A percentile compares a stretch with the other conserved stretches of the same genome.
These are phyloP conservation scores for Eretmochelys imbricata DNA, from an alignment of 2,113 vertebrate genomes.

Conservation along the genomic window DNA sequence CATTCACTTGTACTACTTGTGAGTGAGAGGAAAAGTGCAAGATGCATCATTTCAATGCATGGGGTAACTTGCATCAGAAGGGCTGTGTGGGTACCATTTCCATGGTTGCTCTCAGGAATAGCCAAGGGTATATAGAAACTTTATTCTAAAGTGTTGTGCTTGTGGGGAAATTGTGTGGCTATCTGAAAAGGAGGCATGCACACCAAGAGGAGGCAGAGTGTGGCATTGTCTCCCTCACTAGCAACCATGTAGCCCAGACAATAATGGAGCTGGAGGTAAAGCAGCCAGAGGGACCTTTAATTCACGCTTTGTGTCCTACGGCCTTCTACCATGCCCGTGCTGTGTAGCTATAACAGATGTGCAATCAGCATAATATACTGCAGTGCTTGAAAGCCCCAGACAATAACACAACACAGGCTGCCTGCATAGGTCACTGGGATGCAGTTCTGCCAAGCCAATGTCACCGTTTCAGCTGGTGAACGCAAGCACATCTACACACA, in stretches of 20 bases:
- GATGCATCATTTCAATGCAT: not conserved
- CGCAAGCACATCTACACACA: fast-evolving
- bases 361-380: not conserved
- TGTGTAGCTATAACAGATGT: not conserved
- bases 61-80: not conserved
- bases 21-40: not conserved
- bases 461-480: fast-evolving
- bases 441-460: not conserved
- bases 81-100: not conserved
- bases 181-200: not conserved
- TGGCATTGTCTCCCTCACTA: not conserved
- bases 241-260: not conserved
- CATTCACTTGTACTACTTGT: not conserved
- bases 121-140: fast-evolving
- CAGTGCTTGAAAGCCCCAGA: not conserved
- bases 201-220: not conserved
- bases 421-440: not conserved
- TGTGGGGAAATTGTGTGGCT: not conserved
- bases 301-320: not conserved
- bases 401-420: not conserved
- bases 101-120: not conserved
- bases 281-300: not conserved
- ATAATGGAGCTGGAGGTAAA: not conserved
- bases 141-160: not conserved
- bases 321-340: not conserved